phyloP scores from a whole-genome alignment of 2,113 vertebrate species.

The Oryzias woworae region DNA sequence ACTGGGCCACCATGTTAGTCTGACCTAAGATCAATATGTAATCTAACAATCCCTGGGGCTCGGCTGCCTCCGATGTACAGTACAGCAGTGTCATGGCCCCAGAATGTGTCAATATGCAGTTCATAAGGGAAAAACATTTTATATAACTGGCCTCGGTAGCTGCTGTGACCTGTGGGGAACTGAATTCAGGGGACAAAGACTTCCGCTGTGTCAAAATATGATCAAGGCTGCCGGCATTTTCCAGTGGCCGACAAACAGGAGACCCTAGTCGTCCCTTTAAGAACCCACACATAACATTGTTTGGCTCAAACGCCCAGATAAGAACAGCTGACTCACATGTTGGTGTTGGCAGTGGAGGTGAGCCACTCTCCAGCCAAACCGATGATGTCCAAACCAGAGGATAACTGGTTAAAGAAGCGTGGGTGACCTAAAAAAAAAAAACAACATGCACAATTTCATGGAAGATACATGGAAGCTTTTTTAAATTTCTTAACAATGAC shows the following conservation, averaged over 20 bases:
- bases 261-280: conserved; percentile 5
- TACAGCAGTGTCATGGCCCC: conserved; percentile 15
- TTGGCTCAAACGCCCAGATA: not conserved
- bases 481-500: not conserved
- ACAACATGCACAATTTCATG: conserved; percentile 1
- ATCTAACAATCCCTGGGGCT: conserved; percentile 70
- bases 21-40: conserved; percentile 74
- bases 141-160: conserved; percentile 55
- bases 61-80: conserved; percentile 34
- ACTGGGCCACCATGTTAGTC: conserved; percentile 61
- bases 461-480: not conserved
- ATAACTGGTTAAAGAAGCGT: conserved; percentile 98
- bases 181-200: conserved; percentile 16
- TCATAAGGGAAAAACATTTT: conserved; percentile 52
- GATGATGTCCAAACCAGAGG: conserved; percentile 94
- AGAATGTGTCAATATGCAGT: conserved; percentile 44
- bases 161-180: not conserved
- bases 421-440: conserved; percentile 84
- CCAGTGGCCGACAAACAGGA: conserved; percentile 41
- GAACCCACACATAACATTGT: not conserved
- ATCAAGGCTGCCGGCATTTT: conserved; percentile 35
- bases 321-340: conserved; percentile 88
- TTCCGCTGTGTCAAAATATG: conserved; percentile 3
- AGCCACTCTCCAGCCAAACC: conserved; percentile 97
- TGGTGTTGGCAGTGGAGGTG: conserved; percentile 96